These are phyloP conservation scores for Merops nubicus DNA, from an alignment of 2,113 vertebrate genomes.

Conservation along the genomic window DNA sequence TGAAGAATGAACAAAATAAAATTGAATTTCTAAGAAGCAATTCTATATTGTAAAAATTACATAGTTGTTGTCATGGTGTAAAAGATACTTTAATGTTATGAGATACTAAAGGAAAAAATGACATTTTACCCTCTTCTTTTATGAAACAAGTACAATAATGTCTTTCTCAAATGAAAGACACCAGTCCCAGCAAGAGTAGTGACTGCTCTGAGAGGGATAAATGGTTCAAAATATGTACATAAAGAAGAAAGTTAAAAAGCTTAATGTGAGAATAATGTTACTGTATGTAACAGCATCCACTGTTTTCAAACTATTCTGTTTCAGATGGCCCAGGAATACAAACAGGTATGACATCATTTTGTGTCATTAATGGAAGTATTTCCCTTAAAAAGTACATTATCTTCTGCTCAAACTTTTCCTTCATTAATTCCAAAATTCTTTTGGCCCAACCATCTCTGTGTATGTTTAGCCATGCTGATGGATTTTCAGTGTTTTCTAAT, in stretches of 20 bases:
- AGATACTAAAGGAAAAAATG: background rate
- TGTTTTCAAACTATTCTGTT: background rate
- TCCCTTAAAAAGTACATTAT: background rate
- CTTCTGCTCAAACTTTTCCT: background rate
- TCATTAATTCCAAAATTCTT: background rate
- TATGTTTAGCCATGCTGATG: background rate
- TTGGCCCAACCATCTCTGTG: background rate
- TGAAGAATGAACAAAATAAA: background rate
- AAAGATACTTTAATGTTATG: background rate
- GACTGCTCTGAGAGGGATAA: constrained; percentile 41
- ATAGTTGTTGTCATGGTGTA: background rate
- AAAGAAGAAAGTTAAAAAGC: constrained; percentile 25
- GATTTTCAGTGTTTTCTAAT: background rate
- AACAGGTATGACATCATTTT: background rate
- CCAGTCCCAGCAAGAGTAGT: constrained; percentile 24
- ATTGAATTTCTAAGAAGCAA: background rate
- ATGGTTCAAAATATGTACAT: constrained; percentile 28
- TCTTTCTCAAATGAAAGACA: constrained; percentile 52
- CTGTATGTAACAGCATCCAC: background rate
- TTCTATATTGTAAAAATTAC: background rate
- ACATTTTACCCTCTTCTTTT: constrained; percentile 44
- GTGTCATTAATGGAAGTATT: background rate
- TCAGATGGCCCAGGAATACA: background rate
- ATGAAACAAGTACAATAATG: constrained; percentile 52
- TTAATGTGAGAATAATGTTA: background rate